These are phyloP conservation scores for Myiothlypis chrysogaster DNA, from an alignment of 2,797 vertebrate genomes.

Conservation along the genomic window DNA sequence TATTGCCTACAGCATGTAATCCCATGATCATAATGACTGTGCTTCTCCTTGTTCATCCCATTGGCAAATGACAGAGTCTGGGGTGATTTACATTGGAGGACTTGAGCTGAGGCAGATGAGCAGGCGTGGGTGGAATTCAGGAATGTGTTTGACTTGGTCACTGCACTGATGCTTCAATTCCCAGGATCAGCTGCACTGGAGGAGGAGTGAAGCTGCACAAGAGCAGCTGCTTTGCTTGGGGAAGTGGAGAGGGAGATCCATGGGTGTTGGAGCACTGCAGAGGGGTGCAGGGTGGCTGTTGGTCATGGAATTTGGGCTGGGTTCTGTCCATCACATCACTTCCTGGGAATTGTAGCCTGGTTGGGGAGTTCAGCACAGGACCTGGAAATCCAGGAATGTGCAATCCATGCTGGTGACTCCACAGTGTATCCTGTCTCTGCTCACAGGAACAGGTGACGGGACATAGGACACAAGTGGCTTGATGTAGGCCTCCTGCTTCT, in stretches of 20 bases:
- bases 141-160: background rate
- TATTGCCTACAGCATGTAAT: background rate
- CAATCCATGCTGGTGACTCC: background rate
- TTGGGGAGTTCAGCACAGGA: background rate
- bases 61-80: background rate
- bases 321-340: background rate
- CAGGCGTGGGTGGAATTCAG: accelerated
- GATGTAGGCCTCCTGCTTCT: background rate
- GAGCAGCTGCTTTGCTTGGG: background rate
- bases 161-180: background rate
- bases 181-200: background rate
- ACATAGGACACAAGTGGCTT: background rate
- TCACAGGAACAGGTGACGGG: background rate
- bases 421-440: background rate
- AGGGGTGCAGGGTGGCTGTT: background rate
- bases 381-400: background rate
- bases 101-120: background rate
- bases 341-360: background rate
- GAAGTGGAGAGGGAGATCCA: background rate
- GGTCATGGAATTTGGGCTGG: accelerated
- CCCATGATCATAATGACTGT: background rate
- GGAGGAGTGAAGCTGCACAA: background rate
- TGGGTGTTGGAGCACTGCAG: background rate
- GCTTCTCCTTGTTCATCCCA: background rate
- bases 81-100: background rate